Evolutionary conservation across 2,113 vertebrate genomes (phyloP), one percentile per base, ranked within the genome.

Genomic region (Ophthalmolycus amberensis): DNA sequence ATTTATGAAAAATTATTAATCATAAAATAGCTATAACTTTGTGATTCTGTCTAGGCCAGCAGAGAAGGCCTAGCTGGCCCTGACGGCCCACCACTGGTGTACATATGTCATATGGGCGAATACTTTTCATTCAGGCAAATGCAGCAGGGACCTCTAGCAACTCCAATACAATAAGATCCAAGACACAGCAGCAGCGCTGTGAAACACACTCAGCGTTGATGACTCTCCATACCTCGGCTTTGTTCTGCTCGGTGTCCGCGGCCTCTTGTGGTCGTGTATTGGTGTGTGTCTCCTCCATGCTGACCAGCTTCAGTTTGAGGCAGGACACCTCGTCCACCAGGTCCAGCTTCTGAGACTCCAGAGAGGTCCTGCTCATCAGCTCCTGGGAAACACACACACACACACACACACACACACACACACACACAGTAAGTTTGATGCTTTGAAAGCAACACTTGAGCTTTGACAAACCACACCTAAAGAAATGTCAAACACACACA

Each of bases 301-400:
- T 92, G 85, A 97, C 97, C 87, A 99, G 93, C 83, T 97, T 98
- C 87, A 99, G 97, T 82, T 99, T 99, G 86, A 99, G 93, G 80
- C 95, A 96, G 37, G 98, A 99, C 79, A 99, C 96, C 88, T 99
- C 97, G 67, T 97, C 96, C 94, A 98, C 97, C 78, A 99, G 94
- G 91, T 99, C 97, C 22, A 99, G 91, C 90, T 99, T 99, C 94
- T 99, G 97, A 12, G 96, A 97, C 94, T 99, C 98, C 1, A 99
- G 95, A 0, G 95, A 96, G 3, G 97, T 98, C 73, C 97, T 96
- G 89, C 96, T 98, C 80, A 97, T 92, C 91, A 99, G 92, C 93
- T 99, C 98, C 98, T 99, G 92, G 16, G 42, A 38, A 63, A 73
- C 69, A 74, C 66, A 78, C 64, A 85, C 2, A 86, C 3, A 78